phyloP scores from a whole-genome alignment of 2,797 vertebrate species.

The Hydrophis major region DNA sequence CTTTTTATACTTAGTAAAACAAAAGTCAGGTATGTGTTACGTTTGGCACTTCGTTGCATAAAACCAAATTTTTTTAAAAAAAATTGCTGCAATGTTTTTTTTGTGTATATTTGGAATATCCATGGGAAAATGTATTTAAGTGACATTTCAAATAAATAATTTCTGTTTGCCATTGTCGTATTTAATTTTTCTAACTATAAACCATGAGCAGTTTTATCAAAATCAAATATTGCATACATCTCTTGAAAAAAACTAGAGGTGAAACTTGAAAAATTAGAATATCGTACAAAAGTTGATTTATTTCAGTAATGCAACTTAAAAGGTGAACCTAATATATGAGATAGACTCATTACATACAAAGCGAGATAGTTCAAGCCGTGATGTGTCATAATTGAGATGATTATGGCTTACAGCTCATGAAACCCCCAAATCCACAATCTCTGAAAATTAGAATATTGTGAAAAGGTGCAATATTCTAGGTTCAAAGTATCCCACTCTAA shows the following conservation, averaged over 20 bases:
- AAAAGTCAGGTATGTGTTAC: conserved; percentile 63
- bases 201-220: neutral
- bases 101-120: conserved; percentile 69
- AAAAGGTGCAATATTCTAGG: too few species aligned
- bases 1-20: conserved; percentile 67
- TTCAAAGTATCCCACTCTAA: too few species aligned
- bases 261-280: too few species aligned
- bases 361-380: too few species aligned
- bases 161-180: conserved; percentile 54
- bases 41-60: conserved; percentile 64
- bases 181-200: neutral
- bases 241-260: neutral
- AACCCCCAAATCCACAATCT: too few species aligned
- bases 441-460: too few species aligned
- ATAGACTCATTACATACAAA: too few species aligned
- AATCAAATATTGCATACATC: neutral
- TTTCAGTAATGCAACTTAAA: too few species aligned
- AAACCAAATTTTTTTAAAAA: conserved; percentile 64
- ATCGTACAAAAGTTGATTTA: too few species aligned
- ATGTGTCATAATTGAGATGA: too few species aligned
- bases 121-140: conserved; percentile 68
- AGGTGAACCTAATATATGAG: too few species aligned
- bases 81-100: conserved; percentile 56
- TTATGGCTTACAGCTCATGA: too few species aligned
- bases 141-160: conserved; percentile 68